These are phyloP conservation scores for Mustelus asterias DNA, from an alignment of 2,113 vertebrate species.

Conservation along the genomic window DNA sequence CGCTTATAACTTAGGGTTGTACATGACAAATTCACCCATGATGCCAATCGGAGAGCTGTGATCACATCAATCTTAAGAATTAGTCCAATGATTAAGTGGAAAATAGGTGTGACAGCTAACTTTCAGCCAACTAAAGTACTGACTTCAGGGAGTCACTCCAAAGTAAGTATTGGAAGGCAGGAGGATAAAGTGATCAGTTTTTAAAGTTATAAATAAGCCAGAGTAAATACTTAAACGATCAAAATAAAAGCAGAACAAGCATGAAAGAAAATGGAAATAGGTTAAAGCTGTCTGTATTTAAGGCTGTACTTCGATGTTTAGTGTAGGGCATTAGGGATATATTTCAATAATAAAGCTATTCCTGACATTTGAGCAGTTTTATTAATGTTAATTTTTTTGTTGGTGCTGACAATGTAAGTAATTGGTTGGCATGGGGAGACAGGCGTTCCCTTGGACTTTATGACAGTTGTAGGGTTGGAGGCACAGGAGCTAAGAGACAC, in stretches of 20 bases:
- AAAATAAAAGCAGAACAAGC: neutral
- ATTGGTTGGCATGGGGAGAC: neutral
- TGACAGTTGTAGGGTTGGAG: neutral
- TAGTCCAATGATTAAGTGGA: neutral
- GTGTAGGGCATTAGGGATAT: neutral
- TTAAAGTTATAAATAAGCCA: neutral
- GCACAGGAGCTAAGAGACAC: neutral
- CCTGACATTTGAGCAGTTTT: neutral
- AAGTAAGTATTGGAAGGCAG: neutral
- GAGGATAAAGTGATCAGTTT: neutral
- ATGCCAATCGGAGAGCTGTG: neutral
- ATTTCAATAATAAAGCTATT: neutral
- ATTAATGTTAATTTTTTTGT: neutral
- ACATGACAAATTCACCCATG: neutral
- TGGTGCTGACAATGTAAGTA: neutral
- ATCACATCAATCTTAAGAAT: neutral
- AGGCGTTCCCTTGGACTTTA: neutral
- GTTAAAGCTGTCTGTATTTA: neutral
- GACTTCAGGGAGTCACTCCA: neutral
- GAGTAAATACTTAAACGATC: neutral
- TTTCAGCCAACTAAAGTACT: neutral
- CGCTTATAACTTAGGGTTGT: neutral
- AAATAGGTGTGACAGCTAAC: neutral
- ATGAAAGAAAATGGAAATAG: neutral
- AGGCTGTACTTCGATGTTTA: neutral